Base-by-base conservation (phyloP, 2,113 vertebrate genomes). In the Channa maculata region DNA sequence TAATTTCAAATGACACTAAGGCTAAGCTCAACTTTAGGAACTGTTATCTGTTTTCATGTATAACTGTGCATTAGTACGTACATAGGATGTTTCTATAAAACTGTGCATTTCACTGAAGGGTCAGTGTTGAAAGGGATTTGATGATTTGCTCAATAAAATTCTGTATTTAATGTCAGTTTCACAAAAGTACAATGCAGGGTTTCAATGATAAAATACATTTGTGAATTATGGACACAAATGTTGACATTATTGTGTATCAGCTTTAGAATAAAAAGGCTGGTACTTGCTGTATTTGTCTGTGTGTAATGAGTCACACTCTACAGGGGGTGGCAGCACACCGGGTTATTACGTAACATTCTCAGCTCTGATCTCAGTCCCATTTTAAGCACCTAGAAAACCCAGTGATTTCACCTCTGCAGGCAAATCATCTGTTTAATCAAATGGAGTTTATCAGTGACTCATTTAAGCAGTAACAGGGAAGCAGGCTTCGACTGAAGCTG, bases 341-440 rank as follows among this genome's bases (percentile, higher is more conserved):
- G 81, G 57, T 65, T 46, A 57, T 91, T 89, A 82, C 77, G 61
- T 83, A 88, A 91, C 76, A 48, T 6, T 62, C 63, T 61, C 69
- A 52, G 63, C 83, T 78, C 45, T 82, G 83, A 84, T 83, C 85
- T 86, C 66, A 52, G 55, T 39, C 11, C 59, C 62, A 73, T 55
- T 78, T 41, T 51, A 57, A 63, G 58, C 71, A 57, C 65, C 63
- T 65, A 68, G 66, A 82, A 89, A 77, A 82, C 55, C 6, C 48
- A 46, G 39, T 33, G 66, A 50, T 67, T 49, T 45, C 66, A 74
- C 76, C 67, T 63, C 85, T 79, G 49, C 34, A 12, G 65, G 49
- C 45, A 46, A 72, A 68, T 54, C 67, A 58, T 65, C 65, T 12
- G 53, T 75, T 62, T n/a, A 60, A 68, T 60, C 77, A 52, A 39